These are phyloP conservation scores for Callaeas wilsoni DNA, from an alignment of 2,113 vertebrate genomes.

Conservation along the genomic window DNA sequence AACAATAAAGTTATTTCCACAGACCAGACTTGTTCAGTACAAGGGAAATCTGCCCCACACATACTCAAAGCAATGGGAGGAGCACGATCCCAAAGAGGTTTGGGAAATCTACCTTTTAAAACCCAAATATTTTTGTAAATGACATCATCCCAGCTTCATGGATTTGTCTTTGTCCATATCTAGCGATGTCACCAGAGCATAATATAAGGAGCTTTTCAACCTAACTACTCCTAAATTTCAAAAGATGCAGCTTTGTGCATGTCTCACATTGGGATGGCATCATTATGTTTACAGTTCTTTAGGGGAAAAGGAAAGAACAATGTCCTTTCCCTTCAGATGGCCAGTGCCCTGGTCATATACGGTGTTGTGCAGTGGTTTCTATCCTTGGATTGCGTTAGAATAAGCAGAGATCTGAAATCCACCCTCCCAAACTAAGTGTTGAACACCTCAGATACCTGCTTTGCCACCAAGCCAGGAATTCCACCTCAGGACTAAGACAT, in stretches of 20 bases:
- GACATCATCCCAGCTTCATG: not conserved
- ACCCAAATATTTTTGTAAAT: not conserved
- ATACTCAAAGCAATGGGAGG: not conserved
- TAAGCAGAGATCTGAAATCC: not conserved
- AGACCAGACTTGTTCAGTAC: not conserved
- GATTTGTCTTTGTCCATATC: not conserved
- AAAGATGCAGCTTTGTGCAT: not conserved
- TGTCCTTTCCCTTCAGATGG: not conserved
- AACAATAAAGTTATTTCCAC: not conserved
- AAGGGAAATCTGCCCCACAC: not conserved
- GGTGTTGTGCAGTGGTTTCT: not conserved
- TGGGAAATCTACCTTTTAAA: not conserved
- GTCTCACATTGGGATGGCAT: not conserved
- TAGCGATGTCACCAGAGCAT: not conserved
- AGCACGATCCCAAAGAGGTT: accelerated
- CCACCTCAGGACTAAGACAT: not conserved
- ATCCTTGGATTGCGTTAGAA: not conserved
- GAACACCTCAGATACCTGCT: not conserved
- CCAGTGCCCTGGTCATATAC: not conserved
- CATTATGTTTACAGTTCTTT: not conserved
- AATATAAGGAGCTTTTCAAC: not conserved
- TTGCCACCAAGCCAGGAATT: not conserved
- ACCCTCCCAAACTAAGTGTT: not conserved
- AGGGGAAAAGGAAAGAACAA: not conserved
- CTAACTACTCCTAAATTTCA: not conserved